A percentile compares a stretch with the other conserved stretches of the same genome.
Evolutionary conservation across 1,140 invertebrate species (phyloP).

Genomic region (Leptoteleia sp.): DNA sequence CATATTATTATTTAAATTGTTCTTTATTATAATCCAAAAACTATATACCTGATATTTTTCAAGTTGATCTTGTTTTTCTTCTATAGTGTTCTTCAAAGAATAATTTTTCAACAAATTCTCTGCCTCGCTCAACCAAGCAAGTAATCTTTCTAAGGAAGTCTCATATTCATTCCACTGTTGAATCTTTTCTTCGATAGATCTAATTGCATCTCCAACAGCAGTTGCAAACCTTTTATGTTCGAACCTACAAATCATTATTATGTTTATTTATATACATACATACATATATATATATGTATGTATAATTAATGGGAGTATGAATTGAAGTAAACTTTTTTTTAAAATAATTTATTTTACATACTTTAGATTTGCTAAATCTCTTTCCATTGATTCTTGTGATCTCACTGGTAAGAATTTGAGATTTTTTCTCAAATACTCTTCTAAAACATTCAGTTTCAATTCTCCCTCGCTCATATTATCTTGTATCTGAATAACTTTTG

Average conservation of each 20-base stretch:
- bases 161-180: slow-evolving; percentile 96
- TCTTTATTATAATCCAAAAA: too few relatives aligned
- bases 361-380: slow-evolving; percentile 88
- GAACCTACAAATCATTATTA: slow-evolving; percentile 76
- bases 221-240: slow-evolving; percentile 92
- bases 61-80: slow-evolving; percentile 95
- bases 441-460: slow-evolving; percentile 86
- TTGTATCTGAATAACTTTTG: slow-evolving; percentile 89
- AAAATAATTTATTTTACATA: too few relatives aligned
- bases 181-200: slow-evolving; percentile 90
- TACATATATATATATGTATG: too few relatives aligned
- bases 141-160: slow-evolving; percentile 89
- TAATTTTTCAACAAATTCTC: slow-evolving; percentile 94
- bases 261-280: slow-evolving; percentile 1
- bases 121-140: slow-evolving; percentile 92
- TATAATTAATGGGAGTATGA: too few relatives aligned
- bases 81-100: slow-evolving; percentile 89
- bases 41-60: slow-evolving; percentile 93
- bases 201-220: slow-evolving; percentile 88
- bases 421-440: slow-evolving; percentile 86
- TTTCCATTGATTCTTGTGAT: slow-evolving; percentile 89
- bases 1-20: too few relatives aligned
- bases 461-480: slow-evolving; percentile 88
- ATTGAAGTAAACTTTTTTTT: too few relatives aligned
- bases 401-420: slow-evolving; percentile 85